These are phyloP conservation scores for Phocides pigmalion DNA, from an alignment of 1,140 invertebrate genomes.

Conservation along the genomic window DNA sequence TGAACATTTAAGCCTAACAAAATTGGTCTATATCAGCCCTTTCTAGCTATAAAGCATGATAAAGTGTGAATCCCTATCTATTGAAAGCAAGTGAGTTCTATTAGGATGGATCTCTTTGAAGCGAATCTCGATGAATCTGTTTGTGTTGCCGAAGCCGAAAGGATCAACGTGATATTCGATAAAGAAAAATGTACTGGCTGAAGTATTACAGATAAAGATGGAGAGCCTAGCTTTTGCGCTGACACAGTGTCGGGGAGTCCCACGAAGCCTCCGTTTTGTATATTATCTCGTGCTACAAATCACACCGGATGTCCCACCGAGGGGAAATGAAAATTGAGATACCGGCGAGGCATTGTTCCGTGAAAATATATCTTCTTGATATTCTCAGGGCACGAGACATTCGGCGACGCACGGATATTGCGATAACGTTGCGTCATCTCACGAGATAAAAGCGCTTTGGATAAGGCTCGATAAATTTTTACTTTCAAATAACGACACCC, in stretches of 20 bases:
- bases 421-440: slow-evolving; percentile 63
- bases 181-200: slow-evolving; percentile 56
- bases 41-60: not conserved
- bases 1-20: not conserved
- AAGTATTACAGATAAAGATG: slow-evolving; percentile 57
- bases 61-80: slow-evolving; percentile 8
- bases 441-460: slow-evolving; percentile 59
- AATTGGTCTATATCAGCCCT: not conserved
- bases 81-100: slow-evolving; percentile 24
- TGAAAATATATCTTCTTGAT: slow-evolving; percentile 80
- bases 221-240: slow-evolving; percentile 61
- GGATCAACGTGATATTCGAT: slow-evolving; percentile 50
- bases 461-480: slow-evolving; percentile 63
- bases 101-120: slow-evolving; percentile 25
- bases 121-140: slow-evolving; percentile 33
- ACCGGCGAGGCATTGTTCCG: slow-evolving; percentile 74
- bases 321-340: slow-evolving; percentile 80
- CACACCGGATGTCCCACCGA: slow-evolving; percentile 73
- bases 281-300: slow-evolving; percentile 79
- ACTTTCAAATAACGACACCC: slow-evolving; percentile 48
- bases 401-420: slow-evolving; percentile 69
- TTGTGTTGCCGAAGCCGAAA: slow-evolving; percentile 42
- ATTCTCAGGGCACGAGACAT: slow-evolving; percentile 68
- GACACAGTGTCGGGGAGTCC: slow-evolving; percentile 61
- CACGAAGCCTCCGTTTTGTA: slow-evolving; percentile 72